Evolutionary conservation across 2,113 vertebrate genomes (phyloP).

Genomic region (Dissostichus mawsoni): DNA sequence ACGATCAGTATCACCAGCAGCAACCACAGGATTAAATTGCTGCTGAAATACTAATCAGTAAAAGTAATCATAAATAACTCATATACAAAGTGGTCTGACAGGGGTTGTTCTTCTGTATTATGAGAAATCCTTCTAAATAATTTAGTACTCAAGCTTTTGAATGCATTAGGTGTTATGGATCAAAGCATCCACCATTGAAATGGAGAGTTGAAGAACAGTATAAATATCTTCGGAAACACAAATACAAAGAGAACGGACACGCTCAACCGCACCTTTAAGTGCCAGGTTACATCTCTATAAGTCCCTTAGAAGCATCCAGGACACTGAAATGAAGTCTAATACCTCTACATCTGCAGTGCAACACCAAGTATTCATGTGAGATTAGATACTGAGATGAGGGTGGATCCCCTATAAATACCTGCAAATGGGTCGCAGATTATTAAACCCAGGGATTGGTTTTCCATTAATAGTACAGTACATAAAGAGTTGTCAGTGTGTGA

Average conservation of each 20-base stretch:
- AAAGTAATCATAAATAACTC: background rate
- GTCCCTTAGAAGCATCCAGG: slow-evolving; percentile 16
- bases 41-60: background rate
- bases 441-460: slow-evolving; percentile 34
- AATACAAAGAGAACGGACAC: background rate
- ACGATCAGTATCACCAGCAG: background rate
- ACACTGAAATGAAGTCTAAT: background rate
- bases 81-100: background rate
- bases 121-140: background rate
- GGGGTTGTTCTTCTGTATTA: background rate
- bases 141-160: too few species aligned
- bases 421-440: slow-evolving; percentile 43
- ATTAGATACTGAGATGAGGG: slow-evolving; percentile 8
- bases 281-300: background rate
- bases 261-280: background rate
- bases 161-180: background rate
- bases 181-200: too few species aligned
- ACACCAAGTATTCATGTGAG: slow-evolving; percentile 12
- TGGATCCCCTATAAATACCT: background rate
- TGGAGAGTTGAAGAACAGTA: too few species aligned
- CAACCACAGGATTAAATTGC: background rate
- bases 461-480: slow-evolving; percentile 6
- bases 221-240: too few species aligned
- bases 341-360: background rate
- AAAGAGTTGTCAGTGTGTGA: slow-evolving; percentile 15